Evolutionary conservation across 2,113 vertebrate species (phyloP).

Genomic region (Ploceus nigricollis): DNA sequence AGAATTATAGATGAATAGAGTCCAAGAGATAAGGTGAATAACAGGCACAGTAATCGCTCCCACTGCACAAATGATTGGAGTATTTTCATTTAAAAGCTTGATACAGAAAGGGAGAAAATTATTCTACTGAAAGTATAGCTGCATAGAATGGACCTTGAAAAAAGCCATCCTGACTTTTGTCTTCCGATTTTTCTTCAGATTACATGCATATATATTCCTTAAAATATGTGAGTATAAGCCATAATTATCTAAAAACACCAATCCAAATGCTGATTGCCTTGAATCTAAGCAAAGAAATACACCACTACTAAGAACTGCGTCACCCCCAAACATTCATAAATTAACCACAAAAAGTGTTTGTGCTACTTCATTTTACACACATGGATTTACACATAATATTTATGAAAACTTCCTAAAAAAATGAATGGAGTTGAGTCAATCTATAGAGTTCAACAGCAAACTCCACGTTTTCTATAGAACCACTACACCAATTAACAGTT

Average conservation of each 20-base stretch:
- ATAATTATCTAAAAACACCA: not conserved
- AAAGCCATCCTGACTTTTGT: not conserved
- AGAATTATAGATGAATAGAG: not conserved
- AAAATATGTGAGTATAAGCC: not conserved
- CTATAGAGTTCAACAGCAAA: not conserved
- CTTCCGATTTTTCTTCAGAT: not conserved
- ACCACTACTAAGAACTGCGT: not conserved
- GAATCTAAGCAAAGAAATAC: not conserved
- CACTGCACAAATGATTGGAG: not conserved
- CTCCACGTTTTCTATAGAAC: not conserved
- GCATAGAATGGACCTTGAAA: not conserved
- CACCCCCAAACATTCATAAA: not conserved
- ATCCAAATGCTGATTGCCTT: not conserved
- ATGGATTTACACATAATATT: not conserved
- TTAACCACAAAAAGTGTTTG: not conserved
- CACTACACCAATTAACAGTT: not conserved
- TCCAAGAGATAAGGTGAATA: not conserved
- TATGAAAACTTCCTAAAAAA: not conserved
- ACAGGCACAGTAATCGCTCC: not conserved
- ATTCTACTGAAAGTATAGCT: not conserved
- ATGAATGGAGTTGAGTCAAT: not conserved
- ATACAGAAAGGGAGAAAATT: not conserved
- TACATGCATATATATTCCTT: not conserved
- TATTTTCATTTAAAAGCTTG: not conserved
- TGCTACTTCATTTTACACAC: not conserved